phyloP scores from a whole-genome alignment of 2,888 invertebrate species.

The Hirtodrosophila histrioides region DNA sequence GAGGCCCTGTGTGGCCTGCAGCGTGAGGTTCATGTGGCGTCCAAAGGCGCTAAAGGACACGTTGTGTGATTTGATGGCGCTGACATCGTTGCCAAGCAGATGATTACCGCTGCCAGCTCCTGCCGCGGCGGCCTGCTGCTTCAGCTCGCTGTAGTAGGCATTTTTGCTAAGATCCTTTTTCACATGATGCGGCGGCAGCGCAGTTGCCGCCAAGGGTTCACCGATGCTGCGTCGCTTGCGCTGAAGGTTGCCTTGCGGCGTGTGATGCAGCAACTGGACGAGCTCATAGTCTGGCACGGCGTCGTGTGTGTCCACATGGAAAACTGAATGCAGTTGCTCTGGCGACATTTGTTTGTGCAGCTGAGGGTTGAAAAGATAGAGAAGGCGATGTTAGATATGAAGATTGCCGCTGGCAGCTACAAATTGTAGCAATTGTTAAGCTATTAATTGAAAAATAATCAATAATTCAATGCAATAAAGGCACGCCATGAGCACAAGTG shows the following conservation, averaged over 20 bases:
- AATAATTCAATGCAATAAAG: constrained; percentile 65
- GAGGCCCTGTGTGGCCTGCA: constrained; percentile 91
- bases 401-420: constrained; percentile 48
- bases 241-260: constrained; percentile 55
- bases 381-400: constrained; percentile 9
- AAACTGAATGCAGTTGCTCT: constrained; percentile 92
- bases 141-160: constrained; percentile 83
- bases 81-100: constrained; percentile 46
- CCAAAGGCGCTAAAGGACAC: constrained; percentile 93
- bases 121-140: constrained; percentile 64
- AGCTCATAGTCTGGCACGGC: constrained; percentile 94
- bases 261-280: constrained; percentile 89
- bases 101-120: constrained; percentile 47
- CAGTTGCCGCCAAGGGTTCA: not conserved
- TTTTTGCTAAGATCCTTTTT: constrained; percentile 85
- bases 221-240: constrained; percentile 83
- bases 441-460: constrained; percentile 67
- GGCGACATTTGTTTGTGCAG: constrained; percentile 95
- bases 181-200: constrained; percentile 79
- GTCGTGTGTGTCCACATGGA: constrained; percentile 89
- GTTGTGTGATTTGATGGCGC: constrained; percentile 85
- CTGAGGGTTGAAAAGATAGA: constrained; percentile 83
- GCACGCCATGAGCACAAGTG: constrained; percentile 58
- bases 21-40: constrained; percentile 88
- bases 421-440: constrained; percentile 71